phyloP scores from a whole-genome alignment of 37 sponge, comb jelly and placozoan species.

The Ianthella basta region DNA sequence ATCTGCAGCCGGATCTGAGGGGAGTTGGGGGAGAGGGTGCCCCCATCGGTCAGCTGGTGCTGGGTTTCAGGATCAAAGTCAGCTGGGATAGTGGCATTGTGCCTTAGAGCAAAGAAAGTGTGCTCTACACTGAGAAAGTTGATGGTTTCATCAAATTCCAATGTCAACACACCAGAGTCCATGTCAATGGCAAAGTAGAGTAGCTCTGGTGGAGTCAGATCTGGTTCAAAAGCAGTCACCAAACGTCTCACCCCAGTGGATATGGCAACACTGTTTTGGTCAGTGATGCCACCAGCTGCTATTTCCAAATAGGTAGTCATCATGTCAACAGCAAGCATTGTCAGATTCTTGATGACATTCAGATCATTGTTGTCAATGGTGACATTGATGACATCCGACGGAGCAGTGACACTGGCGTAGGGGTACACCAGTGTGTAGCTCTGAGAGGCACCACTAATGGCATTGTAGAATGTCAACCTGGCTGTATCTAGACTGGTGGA shows the following conservation, averaged over 20 bases:
- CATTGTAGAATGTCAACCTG: constrained; percentile 65
- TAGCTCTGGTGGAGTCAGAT: constrained; percentile 66
- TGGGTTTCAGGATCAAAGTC: constrained; percentile 61
- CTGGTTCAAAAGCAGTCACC: constrained; percentile 23
- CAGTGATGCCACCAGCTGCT: constrained; percentile 45
- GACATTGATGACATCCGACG: constrained; percentile 47
- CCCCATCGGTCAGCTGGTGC: constrained; percentile 63
- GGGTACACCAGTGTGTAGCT: constrained; percentile 48
- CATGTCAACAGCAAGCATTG: constrained; percentile 45
- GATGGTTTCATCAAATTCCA: constrained; percentile 83
- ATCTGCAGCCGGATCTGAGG: constrained; percentile 33
- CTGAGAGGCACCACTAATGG: constrained; percentile 2
- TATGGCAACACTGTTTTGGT: constrained; percentile 70
- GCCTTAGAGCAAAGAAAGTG: constrained; percentile 60
- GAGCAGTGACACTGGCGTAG: constrained; percentile 53
- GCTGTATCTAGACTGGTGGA: constrained; percentile 60
- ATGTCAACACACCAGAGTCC: constrained; percentile 63
- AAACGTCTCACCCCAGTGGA: background rate
- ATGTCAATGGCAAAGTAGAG: constrained; percentile 76
- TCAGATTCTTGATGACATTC: constrained; percentile 70
- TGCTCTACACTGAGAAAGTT: constrained; percentile 41
- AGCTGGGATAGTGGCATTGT: constrained; percentile 63
- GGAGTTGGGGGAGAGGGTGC: constrained; percentile 12
- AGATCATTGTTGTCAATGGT: constrained; percentile 76
- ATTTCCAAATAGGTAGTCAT: constrained; percentile 55